A percentile compares a stretch with the other conserved stretches of the same genome.
These are phyloP conservation scores for Latrodectus hesperus DNA, from an alignment of 2,888 invertebrate genomes.

Conservation along the genomic window DNA sequence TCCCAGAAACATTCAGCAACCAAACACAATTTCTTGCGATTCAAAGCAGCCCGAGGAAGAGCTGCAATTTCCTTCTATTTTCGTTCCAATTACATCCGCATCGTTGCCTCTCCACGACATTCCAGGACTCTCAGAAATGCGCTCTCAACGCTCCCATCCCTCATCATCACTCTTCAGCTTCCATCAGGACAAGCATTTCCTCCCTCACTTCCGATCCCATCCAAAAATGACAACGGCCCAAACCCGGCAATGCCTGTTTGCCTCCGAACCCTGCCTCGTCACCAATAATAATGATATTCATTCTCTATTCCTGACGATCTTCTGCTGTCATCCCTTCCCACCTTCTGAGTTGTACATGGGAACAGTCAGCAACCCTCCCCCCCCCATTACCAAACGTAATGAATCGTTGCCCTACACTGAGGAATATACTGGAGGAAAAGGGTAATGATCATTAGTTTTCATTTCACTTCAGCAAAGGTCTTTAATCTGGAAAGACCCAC, in stretches of 20 bases:
- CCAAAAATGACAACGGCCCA: constrained; percentile 36
- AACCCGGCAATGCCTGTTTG: background rate
- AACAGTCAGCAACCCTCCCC: background rate
- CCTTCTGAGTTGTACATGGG: background rate
- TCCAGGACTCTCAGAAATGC: background rate
- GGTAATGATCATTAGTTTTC: constrained; percentile 17
- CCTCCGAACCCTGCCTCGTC: background rate
- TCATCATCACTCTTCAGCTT: constrained; percentile 4
- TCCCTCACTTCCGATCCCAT: constrained; percentile 33
- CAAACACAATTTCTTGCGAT: no score
- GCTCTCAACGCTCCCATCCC: background rate
- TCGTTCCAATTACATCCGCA: no score
- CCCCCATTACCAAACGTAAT: constrained; percentile 18
- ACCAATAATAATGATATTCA: constrained; percentile 47
- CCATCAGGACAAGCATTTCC: constrained; percentile 22
- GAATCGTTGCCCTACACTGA: constrained; percentile 27
- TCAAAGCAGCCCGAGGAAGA: no score
- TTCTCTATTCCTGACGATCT: constrained; percentile 19
- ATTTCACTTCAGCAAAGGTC: constrained; percentile 1
- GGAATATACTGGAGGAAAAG: background rate
- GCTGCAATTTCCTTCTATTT: no score
- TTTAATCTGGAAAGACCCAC: background rate
- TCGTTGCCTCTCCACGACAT: background rate
- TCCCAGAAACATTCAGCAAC: no score
- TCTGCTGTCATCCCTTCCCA: background rate